Conservation (phyloP, 1,140 invertebrate species). For the Drosophila nigromelanica region DNA sequence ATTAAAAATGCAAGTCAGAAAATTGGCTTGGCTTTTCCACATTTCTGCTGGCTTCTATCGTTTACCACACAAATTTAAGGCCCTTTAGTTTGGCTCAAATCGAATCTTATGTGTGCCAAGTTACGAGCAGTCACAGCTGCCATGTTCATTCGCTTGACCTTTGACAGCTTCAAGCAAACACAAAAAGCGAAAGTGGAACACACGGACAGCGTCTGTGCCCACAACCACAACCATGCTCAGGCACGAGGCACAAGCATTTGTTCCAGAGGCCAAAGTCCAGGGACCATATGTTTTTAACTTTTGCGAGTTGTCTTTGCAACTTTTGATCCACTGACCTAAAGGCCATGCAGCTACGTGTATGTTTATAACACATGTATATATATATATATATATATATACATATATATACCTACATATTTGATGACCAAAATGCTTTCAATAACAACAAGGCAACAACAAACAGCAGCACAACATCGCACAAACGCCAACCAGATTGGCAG, state of each 20-base stretch:
- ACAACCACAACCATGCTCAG: background rate
- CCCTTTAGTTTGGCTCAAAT: constrained; percentile 36
- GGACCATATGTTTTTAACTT: constrained; percentile 56
- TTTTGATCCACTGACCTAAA: constrained; percentile 76
- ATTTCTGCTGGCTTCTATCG: constrained; percentile 18
- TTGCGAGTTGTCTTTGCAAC: constrained; percentile 68
- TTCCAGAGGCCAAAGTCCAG: constrained; percentile 4
- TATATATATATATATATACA: constrained; percentile 23
- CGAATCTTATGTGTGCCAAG: constrained; percentile 10
- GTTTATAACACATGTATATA: constrained; percentile 2
- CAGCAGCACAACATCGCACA: constrained; percentile 36
- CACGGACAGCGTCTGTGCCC: constrained; percentile 20
- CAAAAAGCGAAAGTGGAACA: constrained; percentile 59
- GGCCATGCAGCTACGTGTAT: constrained; percentile 8
- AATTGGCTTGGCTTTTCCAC: constrained; percentile 17
- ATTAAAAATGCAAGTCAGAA: constrained; percentile 14
- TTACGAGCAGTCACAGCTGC: constrained; percentile 11
- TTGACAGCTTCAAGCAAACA: constrained; percentile 46
- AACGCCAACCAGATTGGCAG: constrained; percentile 66
- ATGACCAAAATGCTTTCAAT: constrained; percentile 80
- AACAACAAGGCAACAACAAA: constrained; percentile 43
- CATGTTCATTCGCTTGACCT: constrained; percentile 52
- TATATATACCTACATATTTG: constrained; percentile 65
- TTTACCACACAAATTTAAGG: constrained; percentile 25
- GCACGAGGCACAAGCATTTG: background rate